Percentiles rank a stretch among this genome's conserved stretches.
Conservation (phyloP, 2,113 vertebrate species). For the rabbit (Oryctolagus cuniculus) region mOryCun1.1 NC_091432.1:209970501-209971000, state of each 20-base stretch:
- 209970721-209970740: not conserved
- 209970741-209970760: not conserved
- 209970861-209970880: constrained; percentile 4
- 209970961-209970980: not conserved
- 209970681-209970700: not conserved
- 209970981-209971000: not conserved
- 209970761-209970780: not conserved
- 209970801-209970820: not conserved
- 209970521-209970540: not conserved
- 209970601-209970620: not conserved
- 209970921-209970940: not conserved
- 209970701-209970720: not conserved
- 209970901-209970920: not conserved
- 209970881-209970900: not conserved
- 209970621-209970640: not conserved
- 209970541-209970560: not conserved
- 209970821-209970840: not conserved
- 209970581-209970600: not conserved
- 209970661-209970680: not conserved
- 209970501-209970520: not conserved
- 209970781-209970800: not conserved
- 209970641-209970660: not conserved
- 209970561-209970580: too few species aligned
- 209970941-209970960: not conserved
- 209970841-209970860: not conserved